Conservation (phyloP, 1,140 invertebrate genomes). For the Trichoplusia ni region DNA sequence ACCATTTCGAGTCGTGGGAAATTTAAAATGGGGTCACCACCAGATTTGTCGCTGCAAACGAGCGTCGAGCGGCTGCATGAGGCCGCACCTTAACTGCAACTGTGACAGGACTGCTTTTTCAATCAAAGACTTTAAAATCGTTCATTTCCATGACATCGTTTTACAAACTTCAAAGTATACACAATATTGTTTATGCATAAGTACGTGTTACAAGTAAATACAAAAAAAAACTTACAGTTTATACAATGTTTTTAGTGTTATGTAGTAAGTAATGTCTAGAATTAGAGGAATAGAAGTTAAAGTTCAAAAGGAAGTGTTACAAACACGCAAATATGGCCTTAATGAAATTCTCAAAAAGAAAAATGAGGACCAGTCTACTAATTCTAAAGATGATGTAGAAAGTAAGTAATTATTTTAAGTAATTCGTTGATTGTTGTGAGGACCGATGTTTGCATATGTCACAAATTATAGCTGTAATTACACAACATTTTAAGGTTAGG, state of each 20-base stretch:
- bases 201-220: too few relatives aligned
- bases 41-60: too few relatives aligned
- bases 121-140: too few relatives aligned
- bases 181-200: too few relatives aligned
- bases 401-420: slow-evolving; percentile 49
- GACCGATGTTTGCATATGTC: not conserved
- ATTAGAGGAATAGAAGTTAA: slow-evolving; percentile 64
- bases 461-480: not conserved
- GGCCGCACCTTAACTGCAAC: too few relatives aligned
- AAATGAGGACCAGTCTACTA: slow-evolving; percentile 45
- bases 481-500: slow-evolving; percentile 36
- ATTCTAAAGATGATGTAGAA: slow-evolving; percentile 63
- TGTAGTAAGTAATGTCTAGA: slow-evolving; percentile 59
- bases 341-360: slow-evolving; percentile 54
- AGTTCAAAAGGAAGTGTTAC: slow-evolving; percentile 55
- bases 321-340: slow-evolving; percentile 43
- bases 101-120: too few relatives aligned
- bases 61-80: too few relatives aligned
- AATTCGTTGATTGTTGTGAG: slow-evolving; percentile 12
- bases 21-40: too few relatives aligned
- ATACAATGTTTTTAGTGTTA: not conserved
- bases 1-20: too few relatives aligned
- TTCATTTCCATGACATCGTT: too few relatives aligned
- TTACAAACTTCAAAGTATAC: too few relatives aligned
- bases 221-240: too few relatives aligned